These are phyloP conservation scores for Trisateles emortualis DNA, from an alignment of 2,888 invertebrate species.

Conservation along the genomic window DNA sequence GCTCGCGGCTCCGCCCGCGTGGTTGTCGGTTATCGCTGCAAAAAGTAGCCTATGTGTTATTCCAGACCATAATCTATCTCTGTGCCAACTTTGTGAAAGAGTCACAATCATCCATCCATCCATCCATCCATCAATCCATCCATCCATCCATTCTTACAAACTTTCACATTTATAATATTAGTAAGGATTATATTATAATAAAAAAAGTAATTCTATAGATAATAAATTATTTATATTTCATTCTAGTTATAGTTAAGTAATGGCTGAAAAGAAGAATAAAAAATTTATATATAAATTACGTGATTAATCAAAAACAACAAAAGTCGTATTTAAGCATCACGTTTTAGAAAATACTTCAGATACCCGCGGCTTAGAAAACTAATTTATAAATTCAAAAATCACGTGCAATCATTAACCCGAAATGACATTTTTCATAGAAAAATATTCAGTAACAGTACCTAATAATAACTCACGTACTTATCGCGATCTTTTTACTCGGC, in stretches of 20 bases:
- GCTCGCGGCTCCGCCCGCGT: too few relatives aligned
- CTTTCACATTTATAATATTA: too few relatives aligned
- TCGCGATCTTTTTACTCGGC: conserved; percentile 56
- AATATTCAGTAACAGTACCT: conserved; percentile 31
- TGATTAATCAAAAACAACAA: neutral
- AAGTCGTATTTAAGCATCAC: neutral
- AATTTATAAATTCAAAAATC: conserved; percentile 27
- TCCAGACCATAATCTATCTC: too few relatives aligned
- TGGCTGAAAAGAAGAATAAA: neutral
- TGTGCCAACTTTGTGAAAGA: too few relatives aligned
- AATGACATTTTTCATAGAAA: conserved; percentile 44
- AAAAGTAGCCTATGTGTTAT: too few relatives aligned
- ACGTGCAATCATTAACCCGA: conserved; percentile 44
- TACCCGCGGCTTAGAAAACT: neutral
- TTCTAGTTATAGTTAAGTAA: neutral
- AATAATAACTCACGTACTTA: conserved; percentile 61
- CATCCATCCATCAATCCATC: too few relatives aligned
- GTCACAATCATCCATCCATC: too few relatives aligned
- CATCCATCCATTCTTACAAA: too few relatives aligned
- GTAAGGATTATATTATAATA: too few relatives aligned
- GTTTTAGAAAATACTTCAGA: neutral
- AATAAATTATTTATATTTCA: neutral
- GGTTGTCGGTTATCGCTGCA: too few relatives aligned
- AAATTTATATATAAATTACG: neutral
- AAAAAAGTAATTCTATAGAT: too few relatives aligned